Conservation (phyloP, 2,797 vertebrate genomes). For the Sebastes kiyomatsui region DNA sequence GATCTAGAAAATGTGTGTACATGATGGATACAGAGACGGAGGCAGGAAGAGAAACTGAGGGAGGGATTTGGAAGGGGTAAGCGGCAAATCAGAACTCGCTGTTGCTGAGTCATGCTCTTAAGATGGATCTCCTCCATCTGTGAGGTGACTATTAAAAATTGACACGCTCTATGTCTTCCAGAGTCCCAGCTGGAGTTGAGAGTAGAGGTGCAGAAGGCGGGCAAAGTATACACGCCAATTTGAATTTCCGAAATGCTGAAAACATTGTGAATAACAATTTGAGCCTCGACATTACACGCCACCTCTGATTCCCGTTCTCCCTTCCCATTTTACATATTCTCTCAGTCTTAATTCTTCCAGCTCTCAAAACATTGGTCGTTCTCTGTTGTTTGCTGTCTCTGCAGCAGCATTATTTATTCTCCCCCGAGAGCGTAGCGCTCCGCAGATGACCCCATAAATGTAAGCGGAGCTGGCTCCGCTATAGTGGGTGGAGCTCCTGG, state of each 20-base stretch:
- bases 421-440: constrained; percentile 41
- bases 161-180: constrained; percentile 35
- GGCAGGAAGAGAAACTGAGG: constrained; percentile 16
- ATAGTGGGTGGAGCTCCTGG: constrained; percentile 20
- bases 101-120: constrained; percentile 53
- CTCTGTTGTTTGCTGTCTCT: constrained; percentile 25
- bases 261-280: constrained; percentile 16
- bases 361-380: constrained; percentile 18
- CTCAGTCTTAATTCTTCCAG: constrained; percentile 16
- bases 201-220: constrained; percentile 7
- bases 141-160: constrained; percentile 65
- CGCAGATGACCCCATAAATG: constrained; percentile 65
- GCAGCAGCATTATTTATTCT: constrained; percentile 50
- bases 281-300: not conserved
- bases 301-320: not conserved
- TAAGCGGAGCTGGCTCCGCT: constrained; percentile 41
- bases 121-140: constrained; percentile 59
- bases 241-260: constrained; percentile 10
- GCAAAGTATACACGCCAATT: constrained; percentile 15
- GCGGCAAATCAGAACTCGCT: constrained; percentile 46
- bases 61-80: constrained; percentile 53
- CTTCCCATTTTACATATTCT: constrained; percentile 21
- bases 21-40: constrained; percentile 12
- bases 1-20: not conserved
- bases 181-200: constrained; percentile 38